Conservation (phyloP, 2,113 vertebrate species). For the Dermatemys mawii region DNA sequence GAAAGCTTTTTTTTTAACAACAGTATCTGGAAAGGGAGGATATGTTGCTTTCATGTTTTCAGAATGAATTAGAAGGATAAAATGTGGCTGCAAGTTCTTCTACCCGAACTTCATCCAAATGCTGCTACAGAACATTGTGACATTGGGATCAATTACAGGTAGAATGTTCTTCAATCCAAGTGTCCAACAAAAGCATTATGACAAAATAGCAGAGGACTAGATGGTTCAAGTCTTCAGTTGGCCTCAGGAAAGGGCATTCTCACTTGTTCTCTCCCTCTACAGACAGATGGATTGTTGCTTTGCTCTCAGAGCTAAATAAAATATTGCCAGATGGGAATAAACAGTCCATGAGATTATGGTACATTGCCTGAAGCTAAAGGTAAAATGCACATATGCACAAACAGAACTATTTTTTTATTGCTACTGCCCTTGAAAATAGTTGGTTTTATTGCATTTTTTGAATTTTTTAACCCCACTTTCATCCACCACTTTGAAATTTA, state of each 20-base stretch:
- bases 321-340: not conserved
- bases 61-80: not conserved
- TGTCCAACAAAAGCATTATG: fast-evolving
- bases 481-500: not conserved
- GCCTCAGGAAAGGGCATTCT: not conserved
- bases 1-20: not conserved
- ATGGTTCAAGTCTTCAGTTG: not conserved
- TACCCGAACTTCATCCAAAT: not conserved
- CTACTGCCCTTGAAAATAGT: not conserved
- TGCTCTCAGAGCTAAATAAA: not conserved
- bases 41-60: not conserved
- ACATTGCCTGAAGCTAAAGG: not conserved
- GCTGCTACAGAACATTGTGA: slow-evolving; percentile 18
- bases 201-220: not conserved
- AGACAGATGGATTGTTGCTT: not conserved
- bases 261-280: not conserved
- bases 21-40: not conserved
- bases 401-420: not conserved
- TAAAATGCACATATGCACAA: not conserved
- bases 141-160: not conserved
- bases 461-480: not conserved
- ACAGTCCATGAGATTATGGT: not conserved
- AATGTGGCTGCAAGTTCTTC: not conserved
- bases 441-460: not conserved
- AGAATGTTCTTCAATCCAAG: not conserved